These are phyloP conservation scores for Cyprinella venusta DNA, from an alignment of 2,797 vertebrate genomes.

Conservation along the genomic window DNA sequence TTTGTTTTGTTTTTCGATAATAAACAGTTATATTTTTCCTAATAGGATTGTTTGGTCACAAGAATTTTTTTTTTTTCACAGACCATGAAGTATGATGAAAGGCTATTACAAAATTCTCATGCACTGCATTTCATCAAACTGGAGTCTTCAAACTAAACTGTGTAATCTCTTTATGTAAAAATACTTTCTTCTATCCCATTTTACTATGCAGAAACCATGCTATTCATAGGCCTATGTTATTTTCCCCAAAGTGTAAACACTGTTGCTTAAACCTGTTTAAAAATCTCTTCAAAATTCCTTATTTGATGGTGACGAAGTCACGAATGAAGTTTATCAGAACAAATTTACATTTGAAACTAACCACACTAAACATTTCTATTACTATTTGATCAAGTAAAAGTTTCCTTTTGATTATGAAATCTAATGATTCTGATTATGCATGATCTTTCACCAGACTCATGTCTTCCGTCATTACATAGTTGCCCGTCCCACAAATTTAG, in stretches of 20 bases:
- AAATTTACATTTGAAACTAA: neutral
- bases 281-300: neutral
- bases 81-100: neutral
- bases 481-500: neutral
- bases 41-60: neutral
- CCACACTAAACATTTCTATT: neutral
- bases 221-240: neutral
- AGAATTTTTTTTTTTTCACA: neutral
- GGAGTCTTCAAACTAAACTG: neutral
- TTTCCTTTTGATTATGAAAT: neutral
- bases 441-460: constrained; percentile 1
- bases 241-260: neutral
- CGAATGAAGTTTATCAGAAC: neutral
- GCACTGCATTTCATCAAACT: constrained; percentile 11
- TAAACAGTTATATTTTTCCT: neutral
- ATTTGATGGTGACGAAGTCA: neutral
- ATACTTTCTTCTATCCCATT: neutral
- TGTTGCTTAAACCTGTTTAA: neutral
- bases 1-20: neutral
- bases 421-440: neutral
- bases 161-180: neutral
- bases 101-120: neutral
- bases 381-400: neutral
- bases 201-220: neutral
- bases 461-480: neutral